A percentile compares a stretch with the other conserved stretches of the same genome.
Evolutionary conservation across 2,797 vertebrate species (phyloP).

Genomic region (Gymnoscopelus microlampas): DNA sequence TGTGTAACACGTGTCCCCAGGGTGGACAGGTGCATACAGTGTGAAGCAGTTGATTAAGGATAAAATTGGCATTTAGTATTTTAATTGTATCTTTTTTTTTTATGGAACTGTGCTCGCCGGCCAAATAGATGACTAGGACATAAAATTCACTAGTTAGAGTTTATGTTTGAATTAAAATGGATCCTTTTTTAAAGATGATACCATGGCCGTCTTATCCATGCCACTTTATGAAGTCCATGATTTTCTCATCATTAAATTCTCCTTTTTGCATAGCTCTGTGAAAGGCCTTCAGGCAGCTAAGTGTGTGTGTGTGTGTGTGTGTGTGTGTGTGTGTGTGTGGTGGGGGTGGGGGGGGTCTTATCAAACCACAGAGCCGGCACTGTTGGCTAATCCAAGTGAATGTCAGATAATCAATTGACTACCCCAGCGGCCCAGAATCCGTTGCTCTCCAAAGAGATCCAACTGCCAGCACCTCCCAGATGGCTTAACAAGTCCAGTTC

Average conservation of each 20-base stretch:
- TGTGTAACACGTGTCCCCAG: slow-evolving; percentile 35
- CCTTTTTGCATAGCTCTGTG: slow-evolving; percentile 8
- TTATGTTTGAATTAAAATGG: slow-evolving; percentile 54
- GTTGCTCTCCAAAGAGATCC: slow-evolving; percentile 44
- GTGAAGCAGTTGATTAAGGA: slow-evolving; percentile 51
- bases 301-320: not conserved
- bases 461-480: slow-evolving; percentile 61
- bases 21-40: slow-evolving; percentile 45
- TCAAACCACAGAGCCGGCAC: slow-evolving; percentile 37
- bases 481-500: slow-evolving; percentile 69
- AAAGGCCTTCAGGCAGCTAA: slow-evolving; percentile 19
- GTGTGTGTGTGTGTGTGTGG: no score
- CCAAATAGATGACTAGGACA: slow-evolving; percentile 25
- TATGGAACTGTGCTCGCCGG: slow-evolving; percentile 39
- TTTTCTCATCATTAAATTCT: slow-evolving; percentile 36
- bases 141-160: slow-evolving; percentile 40
- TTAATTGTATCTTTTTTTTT: slow-evolving; percentile 58
- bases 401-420: slow-evolving; percentile 71
- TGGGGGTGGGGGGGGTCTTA: slow-evolving; percentile 12
- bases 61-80: slow-evolving; percentile 58
- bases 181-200: slow-evolving; percentile 35
- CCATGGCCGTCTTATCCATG: slow-evolving; percentile 7
- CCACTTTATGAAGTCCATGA: slow-evolving; percentile 31
- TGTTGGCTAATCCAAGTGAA: slow-evolving; percentile 65
- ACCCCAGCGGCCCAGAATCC: slow-evolving; percentile 47